These are phyloP conservation scores for Cryptotis parvus DNA, from an alignment of 2,113 vertebrate species.

Conservation along the genomic window DNA sequence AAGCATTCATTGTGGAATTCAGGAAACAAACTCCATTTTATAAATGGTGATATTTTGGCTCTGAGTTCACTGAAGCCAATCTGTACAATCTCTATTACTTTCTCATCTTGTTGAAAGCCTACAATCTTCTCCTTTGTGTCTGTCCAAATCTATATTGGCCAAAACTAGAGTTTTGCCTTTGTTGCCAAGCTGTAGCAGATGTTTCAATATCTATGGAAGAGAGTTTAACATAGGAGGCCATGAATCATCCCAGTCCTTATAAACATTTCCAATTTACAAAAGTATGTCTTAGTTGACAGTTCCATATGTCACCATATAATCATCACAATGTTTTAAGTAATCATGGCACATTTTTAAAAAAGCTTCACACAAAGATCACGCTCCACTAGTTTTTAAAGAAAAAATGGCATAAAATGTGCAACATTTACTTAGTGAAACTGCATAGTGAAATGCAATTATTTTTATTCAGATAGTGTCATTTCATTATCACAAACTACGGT, in stretches of 20 bases:
- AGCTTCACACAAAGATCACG: no score
- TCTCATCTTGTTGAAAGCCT: constrained; percentile 13
- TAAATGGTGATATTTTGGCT: constrained; percentile 44
- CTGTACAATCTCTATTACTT: not conserved
- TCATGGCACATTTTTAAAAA: no score
- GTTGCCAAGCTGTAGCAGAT: not conserved
- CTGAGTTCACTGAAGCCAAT: not conserved
- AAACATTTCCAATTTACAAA: not conserved
- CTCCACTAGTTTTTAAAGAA: no score
- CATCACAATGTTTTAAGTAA: no score
- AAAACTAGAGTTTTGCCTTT: not conserved
- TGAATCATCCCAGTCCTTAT: not conserved
- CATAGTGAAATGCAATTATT: not conserved
- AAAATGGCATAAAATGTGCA: no score
- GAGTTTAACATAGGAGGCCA: not conserved
- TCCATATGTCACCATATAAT: no score
- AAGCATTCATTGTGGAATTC: not conserved
- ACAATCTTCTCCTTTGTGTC: not conserved
- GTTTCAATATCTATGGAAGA: not conserved
- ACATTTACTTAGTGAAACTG: not conserved
- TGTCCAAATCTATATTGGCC: not conserved
- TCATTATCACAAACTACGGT: not conserved
- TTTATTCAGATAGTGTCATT: not conserved
- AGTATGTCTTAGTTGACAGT: not conserved
- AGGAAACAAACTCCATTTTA: constrained; percentile 39